Evolutionary conservation across 2,797 vertebrate genomes (phyloP).

Genomic region (Aulostomus chinensis): DNA sequence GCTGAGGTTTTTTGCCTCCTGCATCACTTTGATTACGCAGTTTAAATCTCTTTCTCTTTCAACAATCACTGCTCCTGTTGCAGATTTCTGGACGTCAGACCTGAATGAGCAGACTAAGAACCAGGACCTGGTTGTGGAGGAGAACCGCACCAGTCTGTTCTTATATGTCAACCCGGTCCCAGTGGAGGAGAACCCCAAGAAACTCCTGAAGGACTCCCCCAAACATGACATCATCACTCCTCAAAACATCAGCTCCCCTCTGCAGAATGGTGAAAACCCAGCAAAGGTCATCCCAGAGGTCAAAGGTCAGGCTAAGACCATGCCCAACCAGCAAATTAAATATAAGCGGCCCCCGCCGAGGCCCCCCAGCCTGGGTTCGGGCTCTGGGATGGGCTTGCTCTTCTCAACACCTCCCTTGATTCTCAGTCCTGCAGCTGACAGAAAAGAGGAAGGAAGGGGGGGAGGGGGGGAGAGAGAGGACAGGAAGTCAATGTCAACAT

Average conservation of each 20-base stretch:
- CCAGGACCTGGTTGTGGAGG: conserved; percentile 12
- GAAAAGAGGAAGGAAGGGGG: conserved; percentile 51
- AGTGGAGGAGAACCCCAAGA: conserved; percentile 76
- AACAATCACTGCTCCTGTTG: conserved; percentile 1
- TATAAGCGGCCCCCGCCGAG: conserved; percentile 78
- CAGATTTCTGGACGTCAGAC: conserved; percentile 92
- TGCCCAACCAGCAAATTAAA: conserved; percentile 29
- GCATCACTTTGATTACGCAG: no score
- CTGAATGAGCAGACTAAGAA: conserved; percentile 72
- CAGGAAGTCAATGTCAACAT: conserved; percentile 46
- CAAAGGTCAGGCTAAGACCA: conserved; percentile 24
- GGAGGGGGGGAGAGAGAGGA: conserved; percentile 37
- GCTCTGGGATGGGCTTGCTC: conserved; percentile 30
- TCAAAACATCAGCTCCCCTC: conserved; percentile 17
- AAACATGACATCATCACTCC: background rate
- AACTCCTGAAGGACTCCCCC: conserved; percentile 34
- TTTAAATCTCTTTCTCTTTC: background rate
- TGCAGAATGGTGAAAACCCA: conserved; percentile 54
- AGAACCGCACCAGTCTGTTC: conserved; percentile 68
- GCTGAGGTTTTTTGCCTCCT: no score
- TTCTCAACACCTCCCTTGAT: conserved; percentile 21
- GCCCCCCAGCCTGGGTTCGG: conserved; percentile 66
- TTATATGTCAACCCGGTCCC: conserved; percentile 91
- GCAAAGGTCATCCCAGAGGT: conserved; percentile 21
- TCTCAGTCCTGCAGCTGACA: conserved; percentile 33